Evolutionary conservation across 2,797 vertebrate species (phyloP).

Genomic region (Dermochelys coriacea): DNA sequence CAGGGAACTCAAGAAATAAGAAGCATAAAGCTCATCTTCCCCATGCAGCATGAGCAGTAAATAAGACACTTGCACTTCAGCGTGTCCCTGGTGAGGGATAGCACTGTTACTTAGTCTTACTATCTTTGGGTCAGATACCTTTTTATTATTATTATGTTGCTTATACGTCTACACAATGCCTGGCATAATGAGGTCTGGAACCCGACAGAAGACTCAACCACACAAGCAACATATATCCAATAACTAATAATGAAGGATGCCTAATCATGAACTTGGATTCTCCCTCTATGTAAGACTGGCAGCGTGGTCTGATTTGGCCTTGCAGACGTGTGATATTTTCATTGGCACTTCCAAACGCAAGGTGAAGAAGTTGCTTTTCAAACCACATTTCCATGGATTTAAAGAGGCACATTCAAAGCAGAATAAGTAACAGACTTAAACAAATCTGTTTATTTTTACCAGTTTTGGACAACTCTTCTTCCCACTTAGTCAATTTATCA

Average conservation of each 20-base stretch:
- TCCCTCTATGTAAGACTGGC: neutral
- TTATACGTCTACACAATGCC: slow-evolving; percentile 13
- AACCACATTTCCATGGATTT: neutral
- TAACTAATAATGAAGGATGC: neutral
- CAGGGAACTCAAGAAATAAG: slow-evolving; percentile 45
- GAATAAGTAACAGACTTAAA: slow-evolving; percentile 21
- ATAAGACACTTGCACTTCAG: slow-evolving; percentile 57
- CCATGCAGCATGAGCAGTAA: slow-evolving; percentile 10
- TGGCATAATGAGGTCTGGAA: slow-evolving; percentile 3
- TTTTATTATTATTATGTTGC: neutral
- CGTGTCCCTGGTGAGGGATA: slow-evolving; percentile 52
- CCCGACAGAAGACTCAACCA: slow-evolving; percentile 28
- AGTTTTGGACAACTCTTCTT: slow-evolving; percentile 2
- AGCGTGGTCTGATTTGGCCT: neutral
- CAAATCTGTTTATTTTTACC: neutral
- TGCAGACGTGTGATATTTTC: slow-evolving; percentile 27
- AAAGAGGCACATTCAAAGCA: neutral
- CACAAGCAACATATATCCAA: neutral
- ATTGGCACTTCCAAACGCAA: slow-evolving; percentile 1
- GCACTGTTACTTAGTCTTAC: slow-evolving; percentile 26
- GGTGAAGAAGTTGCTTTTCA: neutral
- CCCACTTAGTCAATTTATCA: neutral
- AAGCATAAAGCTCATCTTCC: slow-evolving; percentile 60
- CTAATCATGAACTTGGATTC: neutral
- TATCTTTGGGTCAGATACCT: slow-evolving; percentile 16